phyloP scores from a whole-genome alignment of 2,888 invertebrate genomes.

The Coleophora flavipennella region DNA sequence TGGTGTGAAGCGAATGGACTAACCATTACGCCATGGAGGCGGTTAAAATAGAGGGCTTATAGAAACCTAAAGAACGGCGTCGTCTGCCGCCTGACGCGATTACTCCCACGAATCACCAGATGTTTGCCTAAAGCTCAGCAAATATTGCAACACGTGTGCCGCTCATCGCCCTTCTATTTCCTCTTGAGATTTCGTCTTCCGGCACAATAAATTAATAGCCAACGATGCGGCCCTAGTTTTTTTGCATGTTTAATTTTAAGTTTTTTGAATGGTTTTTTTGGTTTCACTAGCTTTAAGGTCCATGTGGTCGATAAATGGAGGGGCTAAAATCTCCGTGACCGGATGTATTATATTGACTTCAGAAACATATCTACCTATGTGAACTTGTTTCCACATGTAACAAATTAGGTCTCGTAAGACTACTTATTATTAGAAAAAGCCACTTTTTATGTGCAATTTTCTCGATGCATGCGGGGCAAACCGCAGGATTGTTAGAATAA shows the following conservation, averaged over 20 bases:
- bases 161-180: conserved; percentile 61
- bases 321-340: conserved; percentile 38
- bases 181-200: conserved; percentile 71
- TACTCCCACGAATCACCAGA: conserved; percentile 51
- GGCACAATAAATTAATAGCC: conserved; percentile 64
- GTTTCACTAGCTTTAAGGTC: conserved; percentile 29
- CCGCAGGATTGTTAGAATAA: conserved; percentile 65
- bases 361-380: conserved; percentile 18
- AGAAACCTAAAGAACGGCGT: conserved; percentile 14
- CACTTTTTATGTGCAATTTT: conserved; percentile 59
- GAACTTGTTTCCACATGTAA: conserved; percentile 44
- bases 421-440: conserved; percentile 50
- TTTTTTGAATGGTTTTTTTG: conserved; percentile 33
- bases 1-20: too few species aligned
- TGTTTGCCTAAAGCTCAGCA: conserved; percentile 62
- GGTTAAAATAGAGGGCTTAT: conserved; percentile 15
- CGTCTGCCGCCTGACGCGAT: conserved; percentile 17
- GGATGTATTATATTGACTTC: conserved; percentile 34
- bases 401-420: conserved; percentile 31
- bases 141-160: conserved; percentile 70
- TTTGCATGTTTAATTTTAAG: conserved; percentile 42
- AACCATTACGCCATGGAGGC: too few species aligned
- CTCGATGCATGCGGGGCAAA: conserved; percentile 55
- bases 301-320: conserved; percentile 38
- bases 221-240: conserved; percentile 38